Evolutionary conservation across 2,113 vertebrate species (phyloP).

Genomic region (Amphiprion percula): DNA sequence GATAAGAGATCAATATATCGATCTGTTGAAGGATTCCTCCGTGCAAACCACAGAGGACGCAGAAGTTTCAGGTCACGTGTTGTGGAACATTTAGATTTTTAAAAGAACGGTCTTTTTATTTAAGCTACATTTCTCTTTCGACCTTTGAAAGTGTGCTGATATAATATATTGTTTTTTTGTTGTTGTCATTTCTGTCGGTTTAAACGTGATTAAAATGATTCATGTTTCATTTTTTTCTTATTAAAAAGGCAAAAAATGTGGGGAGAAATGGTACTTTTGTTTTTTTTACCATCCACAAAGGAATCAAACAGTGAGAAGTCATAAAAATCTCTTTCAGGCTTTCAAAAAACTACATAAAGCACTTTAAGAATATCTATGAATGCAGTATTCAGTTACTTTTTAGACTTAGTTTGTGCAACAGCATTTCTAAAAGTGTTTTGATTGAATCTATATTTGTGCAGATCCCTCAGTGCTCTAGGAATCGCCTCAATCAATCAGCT

Average conservation of each 20-base stretch:
- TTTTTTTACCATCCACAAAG: neutral
- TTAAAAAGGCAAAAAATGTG: slow-evolving; percentile 82
- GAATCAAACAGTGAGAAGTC: too few relatives aligned
- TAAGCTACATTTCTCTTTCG: slow-evolving; percentile 80
- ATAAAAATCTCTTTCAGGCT: too few relatives aligned
- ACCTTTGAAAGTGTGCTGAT: slow-evolving; percentile 78
- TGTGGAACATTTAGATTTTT: slow-evolving; percentile 41
- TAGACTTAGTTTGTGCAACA: neutral
- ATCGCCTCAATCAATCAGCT: slow-evolving; percentile 40
- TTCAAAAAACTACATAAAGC: too few relatives aligned
- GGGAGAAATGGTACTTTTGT: slow-evolving; percentile 56
- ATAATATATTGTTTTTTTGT: slow-evolving; percentile 79
- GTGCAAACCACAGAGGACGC: slow-evolving; percentile 35
- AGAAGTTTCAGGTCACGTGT: slow-evolving; percentile 79
- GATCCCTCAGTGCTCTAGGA: neutral
- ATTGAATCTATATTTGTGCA: neutral
- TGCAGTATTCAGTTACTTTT: neutral
- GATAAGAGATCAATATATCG: slow-evolving; percentile 38
- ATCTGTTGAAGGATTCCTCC: slow-evolving; percentile 66
- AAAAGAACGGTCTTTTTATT: slow-evolving; percentile 64
- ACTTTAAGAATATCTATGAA: too few relatives aligned
- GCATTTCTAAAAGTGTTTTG: neutral
- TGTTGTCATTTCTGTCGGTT: slow-evolving; percentile 62
- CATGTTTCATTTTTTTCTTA: slow-evolving; percentile 83
- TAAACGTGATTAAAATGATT: slow-evolving; percentile 79